A percentile compares a stretch with the other conserved stretches of the same genome.
These are phyloP conservation scores for Lutraria lutraria DNA, from an alignment of 2,888 invertebrate genomes.

Conservation along the genomic window DNA sequence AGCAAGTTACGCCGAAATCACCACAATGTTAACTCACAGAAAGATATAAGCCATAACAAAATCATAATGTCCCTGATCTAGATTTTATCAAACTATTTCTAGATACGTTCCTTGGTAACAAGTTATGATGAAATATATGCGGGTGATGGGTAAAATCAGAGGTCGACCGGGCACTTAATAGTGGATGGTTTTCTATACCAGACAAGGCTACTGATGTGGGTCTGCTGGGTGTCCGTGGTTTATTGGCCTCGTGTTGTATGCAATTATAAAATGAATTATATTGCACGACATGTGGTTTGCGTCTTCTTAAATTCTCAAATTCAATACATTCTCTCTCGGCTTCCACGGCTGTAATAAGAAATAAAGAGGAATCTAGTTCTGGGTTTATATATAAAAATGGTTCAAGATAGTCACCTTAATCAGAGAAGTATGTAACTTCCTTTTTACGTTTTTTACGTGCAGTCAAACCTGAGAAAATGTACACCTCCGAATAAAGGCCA, in stretches of 20 bases:
- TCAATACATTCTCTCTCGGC: conserved; percentile 63
- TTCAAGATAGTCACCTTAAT: no score
- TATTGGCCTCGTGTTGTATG: conserved; percentile 58
- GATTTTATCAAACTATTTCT: background rate
- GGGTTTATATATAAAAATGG: background rate
- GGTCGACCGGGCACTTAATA: background rate
- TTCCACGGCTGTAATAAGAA: conserved; percentile 57
- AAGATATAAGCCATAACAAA: no score
- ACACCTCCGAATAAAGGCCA: no score
- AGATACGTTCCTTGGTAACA: background rate
- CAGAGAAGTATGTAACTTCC: no score
- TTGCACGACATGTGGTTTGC: conserved; percentile 58
- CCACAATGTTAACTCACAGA: no score
- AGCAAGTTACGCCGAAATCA: no score
- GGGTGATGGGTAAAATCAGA: background rate
- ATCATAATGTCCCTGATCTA: no score
- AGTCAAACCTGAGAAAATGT: no score
- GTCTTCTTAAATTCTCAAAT: conserved; percentile 56
- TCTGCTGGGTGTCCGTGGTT: conserved; percentile 62
- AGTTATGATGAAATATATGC: background rate
- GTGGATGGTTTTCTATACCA: conserved; percentile 28
- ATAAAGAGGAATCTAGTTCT: no score
- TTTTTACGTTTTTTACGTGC: no score
- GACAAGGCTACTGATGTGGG: conserved; percentile 42
- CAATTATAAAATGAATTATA: conserved; percentile 64